phyloP scores from a whole-genome alignment of 1,140 invertebrate species.

The Pachypeltis micranthus region DNA sequence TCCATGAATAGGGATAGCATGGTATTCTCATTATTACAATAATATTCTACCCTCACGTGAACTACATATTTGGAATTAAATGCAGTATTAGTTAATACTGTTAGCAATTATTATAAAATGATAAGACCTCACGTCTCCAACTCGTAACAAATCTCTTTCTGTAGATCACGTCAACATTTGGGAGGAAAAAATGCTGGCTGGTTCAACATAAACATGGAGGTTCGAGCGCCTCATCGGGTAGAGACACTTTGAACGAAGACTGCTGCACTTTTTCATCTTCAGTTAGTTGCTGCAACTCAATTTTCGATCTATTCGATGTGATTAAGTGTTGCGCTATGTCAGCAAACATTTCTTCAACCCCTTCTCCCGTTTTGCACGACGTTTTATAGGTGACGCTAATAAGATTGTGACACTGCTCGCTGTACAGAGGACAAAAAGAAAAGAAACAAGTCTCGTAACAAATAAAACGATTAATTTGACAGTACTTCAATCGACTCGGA shows the following conservation, averaged over 20 bases:
- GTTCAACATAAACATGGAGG: constrained; percentile 53
- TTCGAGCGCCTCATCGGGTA: constrained; percentile 43
- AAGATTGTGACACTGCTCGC: constrained; percentile 82
- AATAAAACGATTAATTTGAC: neutral
- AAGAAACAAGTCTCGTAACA: too few species aligned
- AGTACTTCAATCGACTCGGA: neutral
- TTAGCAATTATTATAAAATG: too few species aligned
- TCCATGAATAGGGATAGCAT: too few species aligned
- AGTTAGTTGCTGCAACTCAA: constrained; percentile 55
- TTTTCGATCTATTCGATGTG: constrained; percentile 62
- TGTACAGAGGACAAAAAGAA: constrained; percentile 39
- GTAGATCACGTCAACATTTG: too few species aligned
- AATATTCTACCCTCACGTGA: too few species aligned
- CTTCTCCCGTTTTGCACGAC: constrained; percentile 78
- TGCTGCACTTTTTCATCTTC: constrained; percentile 42
- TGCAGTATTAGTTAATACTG: too few species aligned
- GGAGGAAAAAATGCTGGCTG: too few species aligned
- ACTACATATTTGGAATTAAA: too few species aligned
- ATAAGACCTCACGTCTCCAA: too few species aligned
- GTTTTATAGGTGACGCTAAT: constrained; percentile 81
- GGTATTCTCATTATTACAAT: too few species aligned
- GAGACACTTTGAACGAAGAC: constrained; percentile 63
- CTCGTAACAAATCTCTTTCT: too few species aligned
- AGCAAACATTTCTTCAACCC: constrained; percentile 80
- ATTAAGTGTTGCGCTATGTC: constrained; percentile 71